These are phyloP conservation scores for Pachypanchax playfairii DNA, from an alignment of 2,113 vertebrate genomes.

Conservation along the genomic window DNA sequence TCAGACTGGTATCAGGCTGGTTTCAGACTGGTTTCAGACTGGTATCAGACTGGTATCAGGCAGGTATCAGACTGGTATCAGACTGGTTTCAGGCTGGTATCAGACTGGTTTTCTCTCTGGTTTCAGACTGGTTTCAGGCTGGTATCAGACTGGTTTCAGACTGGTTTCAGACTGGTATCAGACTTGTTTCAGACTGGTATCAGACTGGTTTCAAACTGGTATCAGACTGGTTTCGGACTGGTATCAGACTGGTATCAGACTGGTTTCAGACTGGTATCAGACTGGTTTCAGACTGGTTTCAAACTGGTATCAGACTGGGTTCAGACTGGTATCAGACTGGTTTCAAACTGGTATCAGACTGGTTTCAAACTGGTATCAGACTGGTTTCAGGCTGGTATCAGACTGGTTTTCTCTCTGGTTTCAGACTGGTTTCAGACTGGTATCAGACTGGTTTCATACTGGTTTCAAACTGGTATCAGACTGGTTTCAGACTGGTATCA, in stretches of 20 bases:
- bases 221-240: no score
- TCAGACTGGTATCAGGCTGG: slow-evolving; percentile 49
- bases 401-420: no score
- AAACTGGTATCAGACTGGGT: no score
- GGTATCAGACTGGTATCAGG: not conserved
- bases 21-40: no score
- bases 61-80: slow-evolving; percentile 39
- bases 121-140: no score
- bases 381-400: not conserved
- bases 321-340: slow-evolving; percentile 35
- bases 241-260: slow-evolving; percentile 31
- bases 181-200: slow-evolving; percentile 47
- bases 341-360: slow-evolving; percentile 44
- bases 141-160: slow-evolving; percentile 29
- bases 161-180: slow-evolving; percentile 39
- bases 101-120: no score
- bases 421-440: slow-evolving; percentile 37
- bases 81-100: slow-evolving; percentile 51
- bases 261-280: slow-evolving; percentile 41
- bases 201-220: no score
- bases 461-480: no score
- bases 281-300: slow-evolving; percentile 25
- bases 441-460: slow-evolving; percentile 46
- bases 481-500: slow-evolving; percentile 22
- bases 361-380: slow-evolving; percentile 15